Conservation (phyloP, 2,888 invertebrate species). For the Bellardia pandia region DNA sequence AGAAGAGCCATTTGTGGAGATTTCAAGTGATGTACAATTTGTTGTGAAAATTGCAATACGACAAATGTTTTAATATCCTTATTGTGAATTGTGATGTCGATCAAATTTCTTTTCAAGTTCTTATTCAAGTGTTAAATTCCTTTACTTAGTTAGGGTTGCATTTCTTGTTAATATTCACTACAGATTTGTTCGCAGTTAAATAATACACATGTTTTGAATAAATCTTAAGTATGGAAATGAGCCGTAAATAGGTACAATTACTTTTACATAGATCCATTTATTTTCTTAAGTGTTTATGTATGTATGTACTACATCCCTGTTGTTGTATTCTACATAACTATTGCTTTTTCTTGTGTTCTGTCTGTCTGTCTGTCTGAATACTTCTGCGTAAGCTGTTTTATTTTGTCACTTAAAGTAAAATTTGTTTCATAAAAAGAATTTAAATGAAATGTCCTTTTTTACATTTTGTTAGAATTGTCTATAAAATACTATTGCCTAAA, state of each 20-base stretch:
- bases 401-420: too few species aligned
- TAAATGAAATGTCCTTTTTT: too few species aligned
- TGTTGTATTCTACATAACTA: neutral
- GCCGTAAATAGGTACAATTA: conserved; percentile 20
- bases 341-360: too few species aligned
- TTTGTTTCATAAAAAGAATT: too few species aligned
- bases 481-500: too few species aligned
- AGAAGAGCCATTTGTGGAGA: too few species aligned
- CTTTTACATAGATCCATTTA: conserved; percentile 24
- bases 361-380: too few species aligned
- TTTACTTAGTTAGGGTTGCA: neutral
- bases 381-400: too few species aligned
- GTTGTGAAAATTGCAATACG: too few species aligned
- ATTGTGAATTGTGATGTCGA: neutral
- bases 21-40: neutral
- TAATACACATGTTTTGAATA: neutral
- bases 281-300: conserved; percentile 33
- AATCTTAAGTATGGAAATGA: neutral
- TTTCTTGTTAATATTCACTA: conserved; percentile 8
- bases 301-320: conserved; percentile 35
- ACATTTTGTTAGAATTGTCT: too few species aligned
- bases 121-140: conserved; percentile 23
- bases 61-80: neutral
- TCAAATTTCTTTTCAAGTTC: neutral
- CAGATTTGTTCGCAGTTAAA: conserved; percentile 24